These are phyloP conservation scores for Gastrophryne carolinensis DNA, from an alignment of 2,797 vertebrate genomes.

Conservation along the genomic window DNA sequence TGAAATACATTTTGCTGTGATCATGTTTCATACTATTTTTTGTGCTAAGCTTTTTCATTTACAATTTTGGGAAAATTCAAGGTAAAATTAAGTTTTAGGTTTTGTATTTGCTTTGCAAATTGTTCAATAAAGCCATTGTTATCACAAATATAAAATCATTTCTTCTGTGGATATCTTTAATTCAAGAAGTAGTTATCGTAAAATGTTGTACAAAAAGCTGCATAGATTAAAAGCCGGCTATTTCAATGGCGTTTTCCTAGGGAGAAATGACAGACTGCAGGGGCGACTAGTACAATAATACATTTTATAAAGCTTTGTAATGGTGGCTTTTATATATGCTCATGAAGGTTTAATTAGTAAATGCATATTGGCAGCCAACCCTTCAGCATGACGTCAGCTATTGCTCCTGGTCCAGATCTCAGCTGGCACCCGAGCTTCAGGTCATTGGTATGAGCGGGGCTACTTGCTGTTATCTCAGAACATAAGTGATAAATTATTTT, in stretches of 20 bases:
- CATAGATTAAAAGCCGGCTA: not conserved
- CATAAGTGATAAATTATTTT: not conserved
- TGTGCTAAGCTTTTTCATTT: no score
- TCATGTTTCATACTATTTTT: no score
- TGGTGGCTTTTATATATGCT: constrained; percentile 9
- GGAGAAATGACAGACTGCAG: constrained; percentile 16
- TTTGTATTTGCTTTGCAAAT: no score
- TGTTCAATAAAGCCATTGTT: no score
- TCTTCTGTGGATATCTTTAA: no score
- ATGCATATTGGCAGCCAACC: constrained; percentile 32
- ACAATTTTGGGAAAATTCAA: no score
- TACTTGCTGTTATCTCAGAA: not conserved
- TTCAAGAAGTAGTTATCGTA: no score
- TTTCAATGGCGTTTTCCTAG: not conserved
- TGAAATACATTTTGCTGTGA: no score
- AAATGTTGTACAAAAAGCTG: no score
- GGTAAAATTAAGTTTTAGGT: no score
- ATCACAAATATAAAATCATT: no score
- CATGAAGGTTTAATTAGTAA: constrained; percentile 44
- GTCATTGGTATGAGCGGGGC: constrained; percentile 15
- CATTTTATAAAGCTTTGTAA: constrained; percentile 28
- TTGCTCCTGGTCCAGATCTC: constrained; percentile 21
- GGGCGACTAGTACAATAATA: constrained; percentile 25
- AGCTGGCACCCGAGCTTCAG: not conserved
- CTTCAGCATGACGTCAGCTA: constrained; percentile 4